Percentiles rank a stretch among this genome's conserved stretches.
These are phyloP conservation scores for Orientallactaga sibirica DNA, from an alignment of 2,797 vertebrate species.

Conservation along the genomic window DNA sequence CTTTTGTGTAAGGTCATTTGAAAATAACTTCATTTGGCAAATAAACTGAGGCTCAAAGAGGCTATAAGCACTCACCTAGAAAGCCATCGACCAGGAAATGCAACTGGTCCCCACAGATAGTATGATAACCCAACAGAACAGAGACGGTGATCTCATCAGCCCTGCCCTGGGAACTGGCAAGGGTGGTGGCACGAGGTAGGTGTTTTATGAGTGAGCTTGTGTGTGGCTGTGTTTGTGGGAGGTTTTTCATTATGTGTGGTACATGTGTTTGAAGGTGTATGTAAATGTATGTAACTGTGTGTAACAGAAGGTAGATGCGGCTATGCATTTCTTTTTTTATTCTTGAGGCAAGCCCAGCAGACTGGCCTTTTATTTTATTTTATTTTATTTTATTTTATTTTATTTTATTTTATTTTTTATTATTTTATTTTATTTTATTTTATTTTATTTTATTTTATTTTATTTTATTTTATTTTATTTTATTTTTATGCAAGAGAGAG, in stretches of 20 bases:
- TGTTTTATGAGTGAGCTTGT: background rate
- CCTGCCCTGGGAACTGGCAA: background rate
- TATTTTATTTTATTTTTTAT: too few species aligned
- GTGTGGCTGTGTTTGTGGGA: background rate
- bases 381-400: too few species aligned
- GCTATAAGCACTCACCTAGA: background rate
- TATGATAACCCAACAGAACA: background rate
- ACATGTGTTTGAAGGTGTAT: background rate
- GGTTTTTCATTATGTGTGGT: background rate
- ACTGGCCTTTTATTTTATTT: too few species aligned
- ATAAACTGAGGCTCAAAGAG: constrained; percentile 12
- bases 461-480: too few species aligned
- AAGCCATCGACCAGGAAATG: background rate
- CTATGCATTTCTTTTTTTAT: too few species aligned
- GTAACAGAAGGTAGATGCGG: background rate
- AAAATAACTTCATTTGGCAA: background rate
- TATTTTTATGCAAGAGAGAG: too few species aligned
- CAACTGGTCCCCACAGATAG: background rate
- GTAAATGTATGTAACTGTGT: rapidly evolving
- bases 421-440: too few species aligned
- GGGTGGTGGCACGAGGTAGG: rapidly evolving
- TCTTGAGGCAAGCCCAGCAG: too few species aligned
- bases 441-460: too few species aligned
- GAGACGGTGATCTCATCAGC: background rate
- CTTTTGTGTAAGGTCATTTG: background rate